Percentiles rank a stretch among this genome's conserved stretches.
These are phyloP conservation scores for Dromococcyx pavoninus DNA, from an alignment of 2,797 vertebrate species.

Conservation along the genomic window DNA sequence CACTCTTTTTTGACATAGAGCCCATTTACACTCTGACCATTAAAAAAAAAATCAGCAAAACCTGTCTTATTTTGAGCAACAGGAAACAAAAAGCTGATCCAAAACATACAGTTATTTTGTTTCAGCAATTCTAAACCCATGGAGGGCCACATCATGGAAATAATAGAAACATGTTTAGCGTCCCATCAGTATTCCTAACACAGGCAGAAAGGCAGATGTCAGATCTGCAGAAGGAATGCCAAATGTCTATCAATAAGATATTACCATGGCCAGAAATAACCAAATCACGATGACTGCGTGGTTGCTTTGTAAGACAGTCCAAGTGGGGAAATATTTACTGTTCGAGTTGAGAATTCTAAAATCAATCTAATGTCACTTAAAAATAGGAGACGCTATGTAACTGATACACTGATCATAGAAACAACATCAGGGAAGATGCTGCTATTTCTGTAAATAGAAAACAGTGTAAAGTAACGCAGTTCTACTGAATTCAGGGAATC, in stretches of 20 bases:
- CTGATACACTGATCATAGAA: not conserved
- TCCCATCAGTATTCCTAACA: not conserved
- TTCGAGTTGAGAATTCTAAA: slow-evolving; percentile 22
- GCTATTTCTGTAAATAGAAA: slow-evolving; percentile 7
- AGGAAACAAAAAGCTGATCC: not conserved
- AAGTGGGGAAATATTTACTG: slow-evolving; percentile 24
- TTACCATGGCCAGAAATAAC: slow-evolving; percentile 41
- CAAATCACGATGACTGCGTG: not conserved
- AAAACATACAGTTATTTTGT: not conserved
- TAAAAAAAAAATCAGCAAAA: not conserved
- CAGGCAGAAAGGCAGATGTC: slow-evolving; percentile 30
- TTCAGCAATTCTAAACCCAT: not conserved
- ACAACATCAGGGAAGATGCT: not conserved
- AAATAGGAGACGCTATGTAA: not conserved
- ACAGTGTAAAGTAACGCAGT: not conserved
- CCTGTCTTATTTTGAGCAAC: not conserved
- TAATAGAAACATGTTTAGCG: not conserved
- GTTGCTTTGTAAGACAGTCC: slow-evolving; percentile 13
- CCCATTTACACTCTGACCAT: not conserved
- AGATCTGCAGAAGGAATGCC: not conserved
- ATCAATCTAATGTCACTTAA: slow-evolving; percentile 43
- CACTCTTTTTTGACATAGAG: not conserved
- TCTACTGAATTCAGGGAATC: not conserved
- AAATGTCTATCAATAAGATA: slow-evolving; percentile 21
- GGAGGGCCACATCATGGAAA: not conserved